Evolutionary conservation across 2,113 vertebrate species (phyloP).

Genomic region (Laterallus jamaicensis): DNA sequence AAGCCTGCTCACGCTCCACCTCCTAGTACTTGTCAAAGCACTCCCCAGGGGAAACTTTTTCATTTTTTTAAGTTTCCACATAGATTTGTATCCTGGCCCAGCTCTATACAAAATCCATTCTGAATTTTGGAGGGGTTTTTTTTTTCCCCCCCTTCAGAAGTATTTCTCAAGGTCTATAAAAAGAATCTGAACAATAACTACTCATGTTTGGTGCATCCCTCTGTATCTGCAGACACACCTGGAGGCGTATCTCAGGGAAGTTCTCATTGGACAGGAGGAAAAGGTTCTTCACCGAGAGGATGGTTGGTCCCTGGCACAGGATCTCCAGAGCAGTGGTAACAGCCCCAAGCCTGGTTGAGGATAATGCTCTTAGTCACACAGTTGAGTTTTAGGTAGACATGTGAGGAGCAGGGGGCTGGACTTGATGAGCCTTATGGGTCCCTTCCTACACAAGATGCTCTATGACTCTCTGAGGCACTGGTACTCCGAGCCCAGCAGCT

Average conservation of each 20-base stretch:
- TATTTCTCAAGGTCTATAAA: not conserved
- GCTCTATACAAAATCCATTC: not conserved
- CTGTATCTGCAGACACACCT: not conserved
- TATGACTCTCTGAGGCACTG: rapidly evolving
- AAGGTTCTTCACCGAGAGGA: not conserved
- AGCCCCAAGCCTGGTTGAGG: not conserved
- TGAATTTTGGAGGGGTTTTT: not conserved
- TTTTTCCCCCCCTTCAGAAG: not conserved
- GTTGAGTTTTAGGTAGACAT: not conserved
- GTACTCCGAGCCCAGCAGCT: rapidly evolving
- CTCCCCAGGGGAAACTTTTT: not conserved
- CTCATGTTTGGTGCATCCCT: rapidly evolving
- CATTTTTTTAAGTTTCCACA: not conserved
- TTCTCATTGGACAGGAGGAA: not conserved
- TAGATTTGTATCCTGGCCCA: not conserved
- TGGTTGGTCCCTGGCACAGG: rapidly evolving
- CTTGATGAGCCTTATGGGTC: rapidly evolving
- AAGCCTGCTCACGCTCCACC: not conserved
- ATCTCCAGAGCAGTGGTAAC: rapidly evolving
- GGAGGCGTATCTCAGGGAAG: rapidly evolving
- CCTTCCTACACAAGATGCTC: rapidly evolving
- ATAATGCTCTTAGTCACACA: not conserved
- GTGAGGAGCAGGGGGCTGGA: not conserved
- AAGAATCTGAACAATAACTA: not conserved
- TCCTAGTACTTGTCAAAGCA: rapidly evolving